These are phyloP conservation scores for Beroe forskalii DNA, from an alignment of 37 sponge, comb jelly and placozoan species.

Conservation along the genomic window DNA sequence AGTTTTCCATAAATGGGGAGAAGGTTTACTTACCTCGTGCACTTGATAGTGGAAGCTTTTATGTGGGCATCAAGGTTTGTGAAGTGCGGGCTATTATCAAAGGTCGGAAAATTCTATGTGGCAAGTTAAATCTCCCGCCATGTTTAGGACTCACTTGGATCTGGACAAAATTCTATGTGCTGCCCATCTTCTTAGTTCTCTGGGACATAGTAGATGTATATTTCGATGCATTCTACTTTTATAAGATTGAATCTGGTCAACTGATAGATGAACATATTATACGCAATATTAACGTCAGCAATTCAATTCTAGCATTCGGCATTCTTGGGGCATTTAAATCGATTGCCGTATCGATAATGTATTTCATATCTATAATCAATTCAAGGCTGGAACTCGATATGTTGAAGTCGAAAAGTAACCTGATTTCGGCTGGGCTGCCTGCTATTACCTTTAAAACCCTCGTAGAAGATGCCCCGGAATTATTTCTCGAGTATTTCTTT, in stretches of 20 bases:
- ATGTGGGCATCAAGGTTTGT: background rate
- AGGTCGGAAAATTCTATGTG: background rate
- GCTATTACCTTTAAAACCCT: background rate
- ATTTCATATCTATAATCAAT: background rate
- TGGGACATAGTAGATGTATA: background rate
- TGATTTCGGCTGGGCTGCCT: background rate
- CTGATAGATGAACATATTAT: background rate
- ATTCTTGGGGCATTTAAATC: background rate
- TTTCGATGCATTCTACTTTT: background rate
- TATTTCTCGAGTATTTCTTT: background rate
- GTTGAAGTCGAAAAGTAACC: background rate
- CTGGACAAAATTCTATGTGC: background rate
- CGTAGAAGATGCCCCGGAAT: background rate
- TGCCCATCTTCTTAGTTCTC: background rate
- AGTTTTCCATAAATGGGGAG: background rate
- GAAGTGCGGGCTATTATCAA: background rate
- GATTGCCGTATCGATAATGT: background rate
- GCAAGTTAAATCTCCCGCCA: background rate
- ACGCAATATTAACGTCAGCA: background rate
- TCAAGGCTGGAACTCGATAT: background rate
- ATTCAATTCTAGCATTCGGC: background rate
- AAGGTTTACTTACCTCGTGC: background rate
- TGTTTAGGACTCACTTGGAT: background rate
- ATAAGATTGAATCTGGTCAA: background rate
- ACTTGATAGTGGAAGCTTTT: background rate